Evolutionary conservation across 2,888 invertebrate species (phyloP).

Genomic region (Calliphora vomitoria): DNA sequence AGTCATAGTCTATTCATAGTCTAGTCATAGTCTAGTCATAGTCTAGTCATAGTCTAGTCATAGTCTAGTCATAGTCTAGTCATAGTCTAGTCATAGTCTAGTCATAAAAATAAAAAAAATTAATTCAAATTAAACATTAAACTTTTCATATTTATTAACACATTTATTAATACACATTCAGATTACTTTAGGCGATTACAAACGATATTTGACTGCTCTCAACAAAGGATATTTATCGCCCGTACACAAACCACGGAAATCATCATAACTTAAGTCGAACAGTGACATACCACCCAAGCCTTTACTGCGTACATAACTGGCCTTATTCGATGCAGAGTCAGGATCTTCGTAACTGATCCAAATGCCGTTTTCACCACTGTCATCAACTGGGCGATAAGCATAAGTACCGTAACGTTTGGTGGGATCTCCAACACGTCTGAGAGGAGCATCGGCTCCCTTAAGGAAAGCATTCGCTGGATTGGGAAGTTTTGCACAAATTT

Average conservation of each 20-base stretch:
- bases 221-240: conserved; percentile 92
- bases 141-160: neutral
- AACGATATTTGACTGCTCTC: conserved; percentile 89
- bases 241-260: conserved; percentile 92
- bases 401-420: conserved; percentile 91
- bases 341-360: conserved; percentile 94
- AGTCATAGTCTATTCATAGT: too few relatives aligned
- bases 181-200: conserved; percentile 79
- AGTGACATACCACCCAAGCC: conserved; percentile 92
- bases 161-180: neutral
- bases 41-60: too few relatives aligned
- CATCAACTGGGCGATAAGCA: conserved; percentile 90
- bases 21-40: too few relatives aligned
- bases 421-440: conserved; percentile 90
- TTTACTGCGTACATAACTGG: conserved; percentile 89
- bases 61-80: too few relatives aligned
- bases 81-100: too few relatives aligned
- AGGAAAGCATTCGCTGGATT: conserved; percentile 87
- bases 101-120: too few relatives aligned
- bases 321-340: conserved; percentile 92
- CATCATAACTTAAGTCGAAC: conserved; percentile 91
- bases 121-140: too few relatives aligned
- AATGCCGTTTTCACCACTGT: conserved; percentile 89
- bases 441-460: conserved; percentile 87
- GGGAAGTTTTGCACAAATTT: conserved; percentile 90